Evolutionary conservation across 1,140 invertebrate genomes (phyloP).

Genomic region (Lasioglossum albipes): DNA sequence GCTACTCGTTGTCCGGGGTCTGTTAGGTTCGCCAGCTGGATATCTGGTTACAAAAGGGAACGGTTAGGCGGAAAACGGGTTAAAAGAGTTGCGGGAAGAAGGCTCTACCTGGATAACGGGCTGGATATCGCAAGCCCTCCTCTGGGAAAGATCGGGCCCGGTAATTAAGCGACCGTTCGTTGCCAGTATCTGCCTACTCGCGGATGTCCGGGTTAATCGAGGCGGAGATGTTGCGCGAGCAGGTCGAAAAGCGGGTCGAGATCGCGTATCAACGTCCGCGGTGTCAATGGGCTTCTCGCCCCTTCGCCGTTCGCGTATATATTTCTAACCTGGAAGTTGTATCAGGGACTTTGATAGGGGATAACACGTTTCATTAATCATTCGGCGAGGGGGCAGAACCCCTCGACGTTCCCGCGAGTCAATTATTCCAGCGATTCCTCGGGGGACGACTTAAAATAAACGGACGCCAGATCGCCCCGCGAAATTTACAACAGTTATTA

Average conservation of each 20-base stretch:
- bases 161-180: not conserved
- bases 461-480: not conserved
- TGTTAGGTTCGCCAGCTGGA: not conserved
- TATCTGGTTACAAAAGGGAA: not conserved
- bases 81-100: not conserved
- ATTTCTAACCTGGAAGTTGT: not conserved
- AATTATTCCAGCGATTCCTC: constrained; percentile 3
- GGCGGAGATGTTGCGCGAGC: too few relatives aligned
- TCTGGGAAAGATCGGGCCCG: not conserved
- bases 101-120: not conserved
- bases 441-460: constrained; percentile 1
- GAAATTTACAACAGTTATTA: not conserved
- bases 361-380: constrained; percentile 18
- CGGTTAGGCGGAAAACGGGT: not conserved
- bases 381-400: not conserved
- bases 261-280: not conserved
- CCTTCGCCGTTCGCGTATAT: too few relatives aligned
- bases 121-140: not conserved
- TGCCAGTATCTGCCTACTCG: not conserved
- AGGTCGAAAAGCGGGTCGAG: not conserved
- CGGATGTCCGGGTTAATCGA: not conserved
- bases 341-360: not conserved
- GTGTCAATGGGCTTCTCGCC: not conserved
- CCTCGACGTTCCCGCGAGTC: not conserved
- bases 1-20: not conserved